Evolutionary conservation across 2,797 vertebrate species (phyloP).

Genomic region (Miichthys miiuy): DNA sequence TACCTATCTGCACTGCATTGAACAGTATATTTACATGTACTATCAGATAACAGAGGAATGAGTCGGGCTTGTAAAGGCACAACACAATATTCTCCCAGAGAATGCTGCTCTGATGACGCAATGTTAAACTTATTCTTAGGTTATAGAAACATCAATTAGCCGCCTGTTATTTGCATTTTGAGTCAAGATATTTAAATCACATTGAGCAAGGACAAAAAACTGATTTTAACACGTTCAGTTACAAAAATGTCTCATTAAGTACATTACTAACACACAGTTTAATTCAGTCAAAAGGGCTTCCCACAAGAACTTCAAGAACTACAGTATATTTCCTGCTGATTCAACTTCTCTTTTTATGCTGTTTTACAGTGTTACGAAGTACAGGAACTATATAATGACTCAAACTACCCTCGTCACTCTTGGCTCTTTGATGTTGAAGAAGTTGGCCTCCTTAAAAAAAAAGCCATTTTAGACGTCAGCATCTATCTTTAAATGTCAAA

Average conservation of each 20-base stretch:
- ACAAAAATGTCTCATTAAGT: background rate
- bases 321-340: slow-evolving; percentile 16
- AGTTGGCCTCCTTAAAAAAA: slow-evolving; percentile 20
- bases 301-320: slow-evolving; percentile 11
- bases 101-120: background rate
- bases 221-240: background rate
- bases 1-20: slow-evolving; percentile 15
- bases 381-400: slow-evolving; percentile 39
- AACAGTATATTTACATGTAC: slow-evolving; percentile 31
- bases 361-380: slow-evolving; percentile 1
- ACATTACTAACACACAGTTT: background rate
- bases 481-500: slow-evolving; percentile 17
- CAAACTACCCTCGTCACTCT: background rate
- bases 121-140: background rate
- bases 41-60: slow-evolving; percentile 63
- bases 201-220: background rate
- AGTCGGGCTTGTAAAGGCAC: slow-evolving; percentile 12
- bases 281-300: background rate
- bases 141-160: background rate
- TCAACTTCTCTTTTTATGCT: slow-evolving; percentile 20
- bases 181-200: background rate
- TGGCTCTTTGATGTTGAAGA: slow-evolving; percentile 27
- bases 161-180: background rate
- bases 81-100: slow-evolving; percentile 2
- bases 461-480: slow-evolving; percentile 16